Conservation (phyloP, 2,888 invertebrate genomes). For the Dryocosmus kuriphilus region DNA sequence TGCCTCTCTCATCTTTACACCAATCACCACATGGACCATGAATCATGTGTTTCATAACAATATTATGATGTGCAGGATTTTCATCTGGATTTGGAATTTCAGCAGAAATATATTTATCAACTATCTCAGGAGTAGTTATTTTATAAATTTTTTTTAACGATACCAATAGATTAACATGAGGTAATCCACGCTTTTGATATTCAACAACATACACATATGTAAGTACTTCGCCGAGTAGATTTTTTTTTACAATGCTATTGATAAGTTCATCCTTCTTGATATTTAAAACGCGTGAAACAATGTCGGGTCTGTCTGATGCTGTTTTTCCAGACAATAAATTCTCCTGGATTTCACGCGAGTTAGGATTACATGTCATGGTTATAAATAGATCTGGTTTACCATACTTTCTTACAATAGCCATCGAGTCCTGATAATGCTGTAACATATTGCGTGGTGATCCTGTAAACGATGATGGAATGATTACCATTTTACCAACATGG, state of each 20-base stretch:
- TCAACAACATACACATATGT: too few relatives aligned
- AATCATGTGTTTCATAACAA: constrained; percentile 69
- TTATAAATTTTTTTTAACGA: constrained; percentile 48
- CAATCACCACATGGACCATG: constrained; percentile 70
- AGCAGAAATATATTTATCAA: constrained; percentile 59
- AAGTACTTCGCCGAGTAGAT: too few relatives aligned
- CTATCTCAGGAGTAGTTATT: constrained; percentile 52
- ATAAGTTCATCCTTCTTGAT: too few relatives aligned
- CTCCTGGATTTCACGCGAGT: constrained; percentile 51
- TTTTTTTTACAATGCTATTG: too few relatives aligned
- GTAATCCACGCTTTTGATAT: too few relatives aligned
- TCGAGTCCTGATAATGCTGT: constrained; percentile 56
- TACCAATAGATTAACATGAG: constrained; percentile 32
- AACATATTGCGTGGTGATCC: constrained; percentile 52
- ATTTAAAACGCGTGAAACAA: too few relatives aligned
- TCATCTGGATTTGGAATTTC: constrained; percentile 63
- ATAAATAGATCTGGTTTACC: constrained; percentile 52
- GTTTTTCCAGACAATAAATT: constrained; percentile 49
- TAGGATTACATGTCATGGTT: constrained; percentile 50
- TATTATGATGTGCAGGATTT: constrained; percentile 62
- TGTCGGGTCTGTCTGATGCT: too few relatives aligned
- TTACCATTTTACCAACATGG: constrained; percentile 48
- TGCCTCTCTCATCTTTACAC: constrained; percentile 53
- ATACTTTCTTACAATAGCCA: constrained; percentile 51
- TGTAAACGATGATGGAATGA: constrained; percentile 48